Base-by-base conservation (phyloP, 2,888 invertebrate genomes). In the Platycnemis pennipes region DNA sequence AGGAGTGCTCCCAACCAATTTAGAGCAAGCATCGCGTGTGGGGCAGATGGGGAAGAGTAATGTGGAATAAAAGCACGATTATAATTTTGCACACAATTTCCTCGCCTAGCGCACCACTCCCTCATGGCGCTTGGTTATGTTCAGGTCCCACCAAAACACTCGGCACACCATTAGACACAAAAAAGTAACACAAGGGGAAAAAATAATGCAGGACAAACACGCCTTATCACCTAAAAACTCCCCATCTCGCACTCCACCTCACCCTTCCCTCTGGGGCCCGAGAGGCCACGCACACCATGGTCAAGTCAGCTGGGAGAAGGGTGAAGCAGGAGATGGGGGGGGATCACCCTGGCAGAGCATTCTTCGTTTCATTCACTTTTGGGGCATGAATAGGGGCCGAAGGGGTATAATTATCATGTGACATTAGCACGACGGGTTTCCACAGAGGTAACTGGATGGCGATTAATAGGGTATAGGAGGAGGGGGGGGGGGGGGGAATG, bases 61-160 rank as follows among this genome's bases (percentile, higher is more conserved):
- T n/a, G 19, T n/a, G 63, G 91, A 91, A 91, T 91, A 91, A 91
- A 53, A 91, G 91, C 91, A 44, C 63, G 91, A 56, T 91, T 91
- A 91, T 91, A 91, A 91, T 91, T 91, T 91, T 91, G 91, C 91
- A 69, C 91, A 91, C 91, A 91, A 91, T 91, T 63, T 91, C 63
- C 77, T 63, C 91, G 26, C 63, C 91, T n/a, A 44, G 13, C 26
- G n/a, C 45, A 44, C 26, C 63, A 63, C 63, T 91, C 91, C 56
- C 56, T 31, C 44, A 69, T 44, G 44, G 44, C 63, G 77, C 77
- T 77, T 37, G 0, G 63, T 77, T 77, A 91, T 42, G 63, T 63
- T 31, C 63, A 44, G 91, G 44, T 91, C 91, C 91, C 53, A 56
- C 91, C 56, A 56, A 91, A 91, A 91, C 91, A 91, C 91, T 91